Evolutionary conservation across 2,113 vertebrate genomes (phyloP).

Genomic region (Tachuris rubrigastra): DNA sequence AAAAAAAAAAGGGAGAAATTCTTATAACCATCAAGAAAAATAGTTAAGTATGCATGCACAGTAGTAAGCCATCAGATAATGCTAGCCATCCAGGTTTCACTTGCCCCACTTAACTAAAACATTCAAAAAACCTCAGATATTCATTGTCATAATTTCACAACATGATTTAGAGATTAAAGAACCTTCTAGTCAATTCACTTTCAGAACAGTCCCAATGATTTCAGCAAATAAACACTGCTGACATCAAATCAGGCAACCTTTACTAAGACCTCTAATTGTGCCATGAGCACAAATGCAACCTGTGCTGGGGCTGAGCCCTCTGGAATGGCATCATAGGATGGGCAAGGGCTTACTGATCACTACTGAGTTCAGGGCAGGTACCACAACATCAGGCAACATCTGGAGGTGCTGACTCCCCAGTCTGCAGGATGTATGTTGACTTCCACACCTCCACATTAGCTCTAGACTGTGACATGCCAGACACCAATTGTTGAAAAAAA

Average conservation of each 20-base stretch:
- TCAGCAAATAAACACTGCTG: not conserved
- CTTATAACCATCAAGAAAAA: not conserved
- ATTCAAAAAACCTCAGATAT: not conserved
- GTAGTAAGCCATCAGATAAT: not conserved
- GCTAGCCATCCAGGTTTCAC: not conserved
- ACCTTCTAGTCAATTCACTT: not conserved
- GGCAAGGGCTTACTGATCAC: not conserved
- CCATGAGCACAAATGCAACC: not conserved
- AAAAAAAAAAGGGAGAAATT: not conserved
- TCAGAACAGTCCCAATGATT: not conserved
- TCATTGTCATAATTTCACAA: not conserved
- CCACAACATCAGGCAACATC: not conserved
- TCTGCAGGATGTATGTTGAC: not conserved
- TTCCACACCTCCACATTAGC: not conserved
- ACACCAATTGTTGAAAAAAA: not conserved
- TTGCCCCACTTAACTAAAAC: not conserved
- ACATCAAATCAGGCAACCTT: not conserved
- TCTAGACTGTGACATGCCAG: not conserved
- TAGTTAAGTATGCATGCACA: not conserved
- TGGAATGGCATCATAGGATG: accelerated
- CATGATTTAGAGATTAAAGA: not conserved
- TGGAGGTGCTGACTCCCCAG: not conserved
- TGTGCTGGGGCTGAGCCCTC: not conserved
- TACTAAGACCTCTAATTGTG: not conserved
- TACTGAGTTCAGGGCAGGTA: not conserved